Base-by-base conservation (phyloP, 2,888 invertebrate genomes). In the Dynastes grantii region DNA sequence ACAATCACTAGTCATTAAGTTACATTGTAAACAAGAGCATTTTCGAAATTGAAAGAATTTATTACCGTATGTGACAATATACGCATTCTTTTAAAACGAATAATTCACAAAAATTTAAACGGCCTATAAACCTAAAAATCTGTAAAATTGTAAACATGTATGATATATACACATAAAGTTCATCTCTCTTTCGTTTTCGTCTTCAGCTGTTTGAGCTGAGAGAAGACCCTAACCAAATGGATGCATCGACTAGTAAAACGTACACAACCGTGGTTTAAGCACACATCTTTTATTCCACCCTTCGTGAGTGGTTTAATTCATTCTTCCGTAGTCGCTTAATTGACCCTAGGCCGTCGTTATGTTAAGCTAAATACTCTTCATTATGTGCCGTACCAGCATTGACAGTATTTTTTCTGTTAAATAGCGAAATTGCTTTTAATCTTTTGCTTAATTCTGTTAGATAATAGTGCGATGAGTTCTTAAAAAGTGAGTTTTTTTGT, bases 241-340 rank as follows among this genome's bases (percentile, higher is more conserved):
- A 65, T 68, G 29, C 49, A 51, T 16, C 68, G 49, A 51, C 40
- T 49, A 49, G 51, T 68, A 22, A 63, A 65, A 22, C 64, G 37
- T 61, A 63, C 49, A 64, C 45, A 76, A 76, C 64, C 63, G 63
- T 53, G 76, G 58, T 65, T 53, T 55, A 53, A 76, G 61, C 67
- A 77, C 79, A 79, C 77, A 81, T 75, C 77, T 80, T 76, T 80
- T 76, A 78, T 80, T 78, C 78, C 82, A 82, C 82, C 82, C 82
- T 81, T 80, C 81, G 79, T 78, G 80, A 77, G 77, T 77, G 79
- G 79, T 81, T 75, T 81, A 81, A 82, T 81, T 82, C 80, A 80
- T 81, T 81, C 81, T 82, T 82, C 82, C 82, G 82, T 81, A 80
- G 81, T 75, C 55, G 73, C 80, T 79, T 81, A 82, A 82, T 82